phyloP scores from a whole-genome alignment of 2,797 vertebrate genomes.

The Chlorospingus semifuscus region DNA sequence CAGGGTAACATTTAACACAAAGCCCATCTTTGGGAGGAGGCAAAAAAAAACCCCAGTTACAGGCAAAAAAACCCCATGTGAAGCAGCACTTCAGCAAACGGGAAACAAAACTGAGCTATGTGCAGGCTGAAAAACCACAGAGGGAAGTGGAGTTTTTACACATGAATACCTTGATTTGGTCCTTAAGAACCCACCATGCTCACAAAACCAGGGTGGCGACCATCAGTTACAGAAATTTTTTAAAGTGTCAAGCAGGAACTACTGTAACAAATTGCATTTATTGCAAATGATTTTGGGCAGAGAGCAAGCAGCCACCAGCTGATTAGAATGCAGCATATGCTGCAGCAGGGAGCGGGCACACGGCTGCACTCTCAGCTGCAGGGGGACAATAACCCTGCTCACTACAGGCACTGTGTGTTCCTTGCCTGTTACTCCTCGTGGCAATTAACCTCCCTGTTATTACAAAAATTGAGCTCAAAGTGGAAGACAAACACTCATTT shows the following conservation, averaged over 20 bases:
- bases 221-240: background rate
- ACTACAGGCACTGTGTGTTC: slow-evolving; percentile 43
- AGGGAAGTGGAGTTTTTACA: background rate
- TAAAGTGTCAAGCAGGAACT: background rate
- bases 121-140: background rate
- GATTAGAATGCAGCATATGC: slow-evolving; percentile 54
- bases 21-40: background rate
- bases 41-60: background rate
- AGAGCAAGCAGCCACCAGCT: slow-evolving; percentile 10
- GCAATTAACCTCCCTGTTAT: slow-evolving; percentile 57
- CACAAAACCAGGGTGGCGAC: background rate
- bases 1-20: background rate
- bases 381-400: slow-evolving; percentile 35
- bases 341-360: slow-evolving; percentile 19
- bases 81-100: background rate
- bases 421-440: background rate
- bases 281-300: background rate
- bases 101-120: background rate
- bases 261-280: background rate
- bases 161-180: background rate
- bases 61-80: background rate
- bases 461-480: slow-evolving; percentile 39
- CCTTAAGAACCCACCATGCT: background rate
- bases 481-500: slow-evolving; percentile 29
- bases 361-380: slow-evolving; percentile 50